Conservation (phyloP, 2,888 invertebrate genomes). For the Cheilosia variabilis region DNA sequence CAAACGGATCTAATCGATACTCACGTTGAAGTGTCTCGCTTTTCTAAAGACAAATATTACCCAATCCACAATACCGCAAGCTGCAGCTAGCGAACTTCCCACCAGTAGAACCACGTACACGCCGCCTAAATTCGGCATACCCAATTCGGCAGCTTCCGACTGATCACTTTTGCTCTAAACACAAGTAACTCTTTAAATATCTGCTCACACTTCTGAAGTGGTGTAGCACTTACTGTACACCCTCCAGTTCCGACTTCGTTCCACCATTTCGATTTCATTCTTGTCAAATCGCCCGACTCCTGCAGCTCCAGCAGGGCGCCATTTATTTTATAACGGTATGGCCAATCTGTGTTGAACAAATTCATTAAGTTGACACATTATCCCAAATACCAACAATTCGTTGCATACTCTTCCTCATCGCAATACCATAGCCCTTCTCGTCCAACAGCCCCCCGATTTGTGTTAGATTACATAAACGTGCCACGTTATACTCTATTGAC, state of each 20-base stretch:
- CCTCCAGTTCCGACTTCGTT: slow-evolving; percentile 91
- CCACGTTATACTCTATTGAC: slow-evolving; percentile 89
- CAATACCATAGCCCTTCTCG: slow-evolving; percentile 90
- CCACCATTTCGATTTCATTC: slow-evolving; percentile 95
- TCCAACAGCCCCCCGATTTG: slow-evolving; percentile 87
- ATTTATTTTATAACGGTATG: slow-evolving; percentile 90
- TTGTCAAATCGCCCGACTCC: slow-evolving; percentile 90
- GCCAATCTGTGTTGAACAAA: slow-evolving; percentile 79
- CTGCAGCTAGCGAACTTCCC: slow-evolving; percentile 82
- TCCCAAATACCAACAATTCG: neutral
- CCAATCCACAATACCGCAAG: slow-evolving; percentile 81
- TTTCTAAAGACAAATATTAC: slow-evolving; percentile 79
- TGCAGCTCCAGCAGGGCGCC: slow-evolving; percentile 92
- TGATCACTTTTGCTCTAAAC: slow-evolving; percentile 79
- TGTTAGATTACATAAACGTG: slow-evolving; percentile 87
- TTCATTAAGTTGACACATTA: neutral
- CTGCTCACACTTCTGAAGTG: neutral
- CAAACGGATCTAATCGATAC: slow-evolving; percentile 1
- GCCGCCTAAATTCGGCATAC: slow-evolving; percentile 87
- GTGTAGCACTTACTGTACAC: slow-evolving; percentile 85
- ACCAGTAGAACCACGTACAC: slow-evolving; percentile 86
- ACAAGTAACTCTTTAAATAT: neutral
- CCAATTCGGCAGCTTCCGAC: slow-evolving; percentile 84
- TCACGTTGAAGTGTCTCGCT: slow-evolving; percentile 80
- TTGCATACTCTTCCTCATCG: slow-evolving; percentile 86